These are phyloP conservation scores for Falcunculus frontatus DNA, from an alignment of 2,113 vertebrate genomes.

Conservation along the genomic window DNA sequence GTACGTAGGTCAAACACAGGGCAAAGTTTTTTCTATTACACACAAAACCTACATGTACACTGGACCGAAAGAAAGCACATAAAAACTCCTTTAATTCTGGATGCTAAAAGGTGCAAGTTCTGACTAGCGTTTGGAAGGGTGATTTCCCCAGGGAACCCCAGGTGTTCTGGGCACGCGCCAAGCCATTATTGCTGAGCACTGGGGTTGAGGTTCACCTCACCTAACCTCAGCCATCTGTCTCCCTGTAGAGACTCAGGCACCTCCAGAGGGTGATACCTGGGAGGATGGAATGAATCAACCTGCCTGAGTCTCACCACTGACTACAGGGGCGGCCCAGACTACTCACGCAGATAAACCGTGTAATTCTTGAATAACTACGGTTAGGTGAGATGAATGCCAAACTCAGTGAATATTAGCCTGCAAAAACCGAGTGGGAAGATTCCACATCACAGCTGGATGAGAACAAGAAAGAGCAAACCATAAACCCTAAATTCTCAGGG, in stretches of 20 bases:
- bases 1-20: conserved; percentile 50
- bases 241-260: background rate
- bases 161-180: conserved; percentile 40
- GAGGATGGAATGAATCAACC: conserved; percentile 50
- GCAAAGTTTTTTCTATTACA: conserved; percentile 19
- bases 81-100: conserved; percentile 32
- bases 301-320: conserved; percentile 16
- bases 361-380: background rate
- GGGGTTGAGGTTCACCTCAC: conserved; percentile 39
- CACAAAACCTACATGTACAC: background rate
- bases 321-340: conserved; percentile 9
- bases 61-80: background rate
- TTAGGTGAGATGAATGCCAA: conserved; percentile 7
- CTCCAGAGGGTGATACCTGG: conserved; percentile 39
- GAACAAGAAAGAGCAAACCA: background rate
- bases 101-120: conserved; percentile 47
- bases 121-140: conserved; percentile 4
- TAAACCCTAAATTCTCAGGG: background rate
- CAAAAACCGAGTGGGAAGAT: conserved; percentile 23
- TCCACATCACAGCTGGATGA: background rate
- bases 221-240: conserved; percentile 61
- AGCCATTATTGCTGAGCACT: conserved; percentile 43
- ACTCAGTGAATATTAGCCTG: background rate
- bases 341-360: background rate
- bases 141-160: conserved; percentile 66